Evolutionary conservation across 2,113 vertebrate species (phyloP).

Genomic region (Noturus placidus): DNA sequence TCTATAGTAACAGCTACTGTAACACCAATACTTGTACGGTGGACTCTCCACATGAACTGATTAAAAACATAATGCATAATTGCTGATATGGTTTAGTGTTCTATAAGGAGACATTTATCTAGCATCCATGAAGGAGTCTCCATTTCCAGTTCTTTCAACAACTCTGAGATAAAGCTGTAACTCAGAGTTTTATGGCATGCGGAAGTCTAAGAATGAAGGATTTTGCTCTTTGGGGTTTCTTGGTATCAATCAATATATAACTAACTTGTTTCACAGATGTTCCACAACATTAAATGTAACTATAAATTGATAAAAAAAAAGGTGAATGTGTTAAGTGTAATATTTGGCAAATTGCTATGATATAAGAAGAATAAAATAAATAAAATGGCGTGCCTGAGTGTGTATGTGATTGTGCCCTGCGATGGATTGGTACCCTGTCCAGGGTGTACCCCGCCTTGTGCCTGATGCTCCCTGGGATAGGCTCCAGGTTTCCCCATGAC

Average conservation of each 20-base stretch:
- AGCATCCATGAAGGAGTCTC: background rate
- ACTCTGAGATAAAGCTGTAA: background rate
- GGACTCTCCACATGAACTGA: background rate
- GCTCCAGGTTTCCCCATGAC: no score
- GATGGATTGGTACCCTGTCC: no score
- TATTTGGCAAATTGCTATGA: background rate
- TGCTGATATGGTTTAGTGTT: background rate
- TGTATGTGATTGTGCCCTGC: no score
- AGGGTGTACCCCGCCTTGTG: no score
- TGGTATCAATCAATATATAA: background rate
- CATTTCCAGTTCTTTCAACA: background rate
- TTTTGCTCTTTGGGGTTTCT: background rate
- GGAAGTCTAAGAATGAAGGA: background rate
- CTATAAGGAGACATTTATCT: background rate
- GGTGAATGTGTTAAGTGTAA: background rate
- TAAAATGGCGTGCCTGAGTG: background rate
- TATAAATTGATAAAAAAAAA: no score
- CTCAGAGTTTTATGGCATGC: background rate
- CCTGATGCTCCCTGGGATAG: no score
- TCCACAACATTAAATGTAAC: background rate
- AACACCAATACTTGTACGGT: background rate
- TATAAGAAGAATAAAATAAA: background rate
- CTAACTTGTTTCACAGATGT: background rate
- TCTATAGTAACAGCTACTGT: background rate
- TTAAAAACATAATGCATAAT: background rate